These are phyloP conservation scores for Fukomys damarensis DNA, from an alignment of 2,113 vertebrate genomes.

Conservation along the genomic window DNA sequence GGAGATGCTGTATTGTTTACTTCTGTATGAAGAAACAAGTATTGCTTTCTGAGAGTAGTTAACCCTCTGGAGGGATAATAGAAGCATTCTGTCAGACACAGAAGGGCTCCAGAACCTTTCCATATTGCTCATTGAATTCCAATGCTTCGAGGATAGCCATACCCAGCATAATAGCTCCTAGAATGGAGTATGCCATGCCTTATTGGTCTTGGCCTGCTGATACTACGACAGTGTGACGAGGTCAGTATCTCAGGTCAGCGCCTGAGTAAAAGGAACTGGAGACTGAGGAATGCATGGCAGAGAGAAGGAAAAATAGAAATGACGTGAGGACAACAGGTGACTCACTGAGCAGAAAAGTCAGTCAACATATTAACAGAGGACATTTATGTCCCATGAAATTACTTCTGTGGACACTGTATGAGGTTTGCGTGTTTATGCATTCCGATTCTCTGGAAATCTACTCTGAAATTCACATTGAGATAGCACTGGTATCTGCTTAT, in stretches of 20 bases:
- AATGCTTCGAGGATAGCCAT: not conserved
- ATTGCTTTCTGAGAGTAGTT: not conserved
- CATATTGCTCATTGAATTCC: not conserved
- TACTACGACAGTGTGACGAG: not conserved
- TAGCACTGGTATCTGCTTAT: not conserved
- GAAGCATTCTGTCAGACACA: not conserved
- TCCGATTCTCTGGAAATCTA: not conserved
- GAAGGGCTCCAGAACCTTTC: slow-evolving; percentile 38
- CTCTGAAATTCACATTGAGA: not conserved
- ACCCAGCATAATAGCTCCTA: not conserved
- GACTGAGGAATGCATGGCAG: not conserved
- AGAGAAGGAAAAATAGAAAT: not conserved
- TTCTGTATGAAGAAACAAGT: not conserved
- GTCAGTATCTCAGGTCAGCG: not conserved
- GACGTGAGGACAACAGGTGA: not conserved
- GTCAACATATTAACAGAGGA: not conserved
- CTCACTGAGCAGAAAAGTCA: not conserved
- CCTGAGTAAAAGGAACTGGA: not conserved
- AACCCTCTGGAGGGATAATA: not conserved
- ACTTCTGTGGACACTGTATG: not conserved
- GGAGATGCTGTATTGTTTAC: slow-evolving; percentile 56
- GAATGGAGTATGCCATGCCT: not conserved
- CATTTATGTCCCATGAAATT: not conserved
- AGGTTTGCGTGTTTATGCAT: not conserved
- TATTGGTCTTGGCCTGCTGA: not conserved